Base-by-base conservation (phyloP, 2,888 invertebrate genomes). In the Galerucella calmariensis region DNA sequence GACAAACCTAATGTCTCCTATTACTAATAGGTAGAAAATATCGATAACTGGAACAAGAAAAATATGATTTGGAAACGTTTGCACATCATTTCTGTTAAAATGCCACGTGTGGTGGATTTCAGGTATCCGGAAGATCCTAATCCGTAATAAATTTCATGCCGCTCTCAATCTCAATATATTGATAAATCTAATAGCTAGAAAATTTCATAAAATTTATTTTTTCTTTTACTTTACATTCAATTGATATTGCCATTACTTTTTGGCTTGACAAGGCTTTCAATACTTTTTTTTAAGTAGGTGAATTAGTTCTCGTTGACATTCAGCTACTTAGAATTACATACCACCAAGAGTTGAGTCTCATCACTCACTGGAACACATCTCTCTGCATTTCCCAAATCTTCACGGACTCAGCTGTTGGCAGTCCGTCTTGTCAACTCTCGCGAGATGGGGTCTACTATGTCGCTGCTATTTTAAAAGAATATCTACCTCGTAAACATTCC, bases 391-490 rank as follows among this genome's bases (percentile, higher is more conserved):
- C 41, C 61, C 61, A 73, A 58, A 41, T 72, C 56, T 66, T 62
- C 61, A 61, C n/a, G 61, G 69, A 61, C 48, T 82, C 83, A 83
- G 83, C 83, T 83, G 83, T 82, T 82, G 71, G 77, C 76, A 72
- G 73, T 82, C 78, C 78, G 79, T 83, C 81, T 80, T 79, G 72
- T 75, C 76, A 78, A 71, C 56, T 51, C 63, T 65, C 46, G 46
- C 46, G 63, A 65, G 51, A 63, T 63, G 56, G 71, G 53, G 46
- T 16, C 56, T 9, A 56, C 44, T 16, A 16, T 44, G 69, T 77
- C 46, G 71, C 66, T 77, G 78, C 80, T 82, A 82, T 82, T 82
- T 82, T 81, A 79, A 81, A 81, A 82, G 78, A 79, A 79, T 70
- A 66, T 78, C 79, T 78, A 79, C 71, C 79, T 79, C 79, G 74